Evolutionary conservation across 2,797 vertebrate genomes (phyloP), one percentile per base, ranked within the genome.

Genomic region (Neosilurus hyrtlii): DNA sequence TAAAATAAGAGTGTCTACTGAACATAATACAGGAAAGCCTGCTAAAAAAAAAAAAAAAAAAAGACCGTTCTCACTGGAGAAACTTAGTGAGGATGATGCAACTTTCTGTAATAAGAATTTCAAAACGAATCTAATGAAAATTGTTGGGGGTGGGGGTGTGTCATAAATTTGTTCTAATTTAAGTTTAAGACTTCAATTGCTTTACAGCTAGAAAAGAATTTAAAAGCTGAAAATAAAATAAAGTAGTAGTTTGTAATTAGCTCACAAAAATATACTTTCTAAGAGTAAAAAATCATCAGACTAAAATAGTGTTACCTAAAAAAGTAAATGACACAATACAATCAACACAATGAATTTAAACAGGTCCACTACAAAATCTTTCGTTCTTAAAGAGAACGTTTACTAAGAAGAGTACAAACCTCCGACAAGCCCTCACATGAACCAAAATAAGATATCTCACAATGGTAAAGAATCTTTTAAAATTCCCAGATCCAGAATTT

Each of bases 11-110:
- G 57, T 22, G 22, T 35, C 30, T 35, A 59, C 49, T 62, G n/a
- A 35, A 65, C 62, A 81, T 26, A 37, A 80, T 37, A 63, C 88
- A 88, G 37, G 79, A 86, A 85, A 88, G 6, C 35, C 5, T n/a
- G 80, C 86, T 87, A 76, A 84, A 51, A 70, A 71, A 30, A 30
- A 74, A 80, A 59, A 76, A 84, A 51, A 70, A 71, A 30, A 30
- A 74, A 80, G 66, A 35, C n/a, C 59, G 20, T 67, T 66, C 77
- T 52, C n/a, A 11, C 18, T 0, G 2, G n/a, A 57, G 22, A 43
- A 6, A n/a, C 11, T 54, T 63, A 37, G 2, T 72, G 24, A 65
- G 12, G 74, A 30, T 56, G 20, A 22, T 26, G 14, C 52, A 43
- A 16, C n/a, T 54, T 4, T 26, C 49, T 24, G 22, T 9, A 52